Base-by-base conservation (phyloP, 2,113 vertebrate genomes). In the Anarrhichthys ocellatus region DNA sequence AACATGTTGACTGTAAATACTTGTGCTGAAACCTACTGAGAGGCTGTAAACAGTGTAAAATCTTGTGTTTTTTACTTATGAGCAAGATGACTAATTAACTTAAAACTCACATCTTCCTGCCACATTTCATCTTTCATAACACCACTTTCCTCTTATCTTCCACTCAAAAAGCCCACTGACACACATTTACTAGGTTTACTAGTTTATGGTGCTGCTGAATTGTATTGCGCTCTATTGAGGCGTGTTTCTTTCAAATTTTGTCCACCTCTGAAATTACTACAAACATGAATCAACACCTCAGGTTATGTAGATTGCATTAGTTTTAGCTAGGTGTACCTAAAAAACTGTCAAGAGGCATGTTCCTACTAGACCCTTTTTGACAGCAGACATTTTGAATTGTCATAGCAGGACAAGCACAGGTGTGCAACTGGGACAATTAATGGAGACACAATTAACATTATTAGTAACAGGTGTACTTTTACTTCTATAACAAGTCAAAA, bases 71-170 rank as follows among this genome's bases (percentile, higher is more conserved):
- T 62, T 52, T 7, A 66, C 15, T 32, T n/a, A 6, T 9, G 46
- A 65, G 29, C 46, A 61, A 61, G 11, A 44, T 4, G 11, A 7
- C 17, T 32, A n/a, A 65, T 54, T 34, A 38, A 1, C 32, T 64
- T 50, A 38, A 65, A 58, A 62, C 34, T 61, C n/a, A 32, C 38
- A 74, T 34, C 54, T 54, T 80, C 63, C 42, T 44, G 68, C 1
- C 22, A 56, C 54, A 17, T 38, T 40, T 73, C 2, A 64, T 59
- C 46, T 68, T 72, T 36, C 7, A 52, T 66, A 15, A 13, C 10
- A 17, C 13, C 59, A 44, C 27, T 27, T 50, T 65, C 32, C 13
- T 67, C 4, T 61, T 20, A 42, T 32, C 42, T 46, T 46, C 10
- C 8, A 48, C 8, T 56, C 8, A 54, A 76, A 40, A 54, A 27